Conservation (phyloP, 2,888 invertebrate species). For the Synanthedon vespiformis region DNA sequence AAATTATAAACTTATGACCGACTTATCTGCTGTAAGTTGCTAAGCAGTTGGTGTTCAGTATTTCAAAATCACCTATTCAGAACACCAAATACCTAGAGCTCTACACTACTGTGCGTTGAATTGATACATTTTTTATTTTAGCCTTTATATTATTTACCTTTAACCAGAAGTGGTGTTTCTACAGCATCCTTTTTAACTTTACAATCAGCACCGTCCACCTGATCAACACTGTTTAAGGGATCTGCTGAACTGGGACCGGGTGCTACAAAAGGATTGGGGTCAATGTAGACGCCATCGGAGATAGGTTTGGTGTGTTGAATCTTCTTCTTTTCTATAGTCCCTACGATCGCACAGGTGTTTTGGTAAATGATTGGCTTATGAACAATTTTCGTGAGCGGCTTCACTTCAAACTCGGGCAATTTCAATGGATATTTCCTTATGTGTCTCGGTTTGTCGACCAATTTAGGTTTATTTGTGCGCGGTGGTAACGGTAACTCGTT, state of each 20-base stretch:
- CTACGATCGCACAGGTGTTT: conserved; percentile 24
- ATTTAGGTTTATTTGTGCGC: conserved; percentile 36
- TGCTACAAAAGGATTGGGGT: conserved; percentile 31
- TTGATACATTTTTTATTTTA: too few species aligned
- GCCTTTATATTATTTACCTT: conserved; percentile 20
- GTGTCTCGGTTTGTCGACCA: conserved; percentile 51
- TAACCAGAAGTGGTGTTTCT: conserved; percentile 30
- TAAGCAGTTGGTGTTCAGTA: too few species aligned
- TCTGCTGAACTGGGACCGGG: conserved; percentile 21
- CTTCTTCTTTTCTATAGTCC: conserved; percentile 7
- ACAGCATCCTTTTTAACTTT: conserved; percentile 16
- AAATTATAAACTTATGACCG: too few species aligned
- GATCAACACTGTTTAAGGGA: conserved; percentile 26
- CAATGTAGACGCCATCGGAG: conserved; percentile 23
- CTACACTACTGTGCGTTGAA: too few species aligned
- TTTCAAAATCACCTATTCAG: too few species aligned
- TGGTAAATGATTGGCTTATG: conserved; percentile 35
- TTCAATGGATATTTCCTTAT: conserved; percentile 45
- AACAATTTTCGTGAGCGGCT: conserved; percentile 1
- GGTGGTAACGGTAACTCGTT: conserved; percentile 50
- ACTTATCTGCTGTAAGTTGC: too few species aligned
- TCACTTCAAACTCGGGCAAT: conserved; percentile 9
- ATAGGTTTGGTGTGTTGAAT: conserved; percentile 18
- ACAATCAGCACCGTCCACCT: conserved; percentile 2
- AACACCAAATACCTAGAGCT: too few species aligned